phyloP scores from a whole-genome alignment of 2,797 vertebrate species.

The Danio tinwini region DNA sequence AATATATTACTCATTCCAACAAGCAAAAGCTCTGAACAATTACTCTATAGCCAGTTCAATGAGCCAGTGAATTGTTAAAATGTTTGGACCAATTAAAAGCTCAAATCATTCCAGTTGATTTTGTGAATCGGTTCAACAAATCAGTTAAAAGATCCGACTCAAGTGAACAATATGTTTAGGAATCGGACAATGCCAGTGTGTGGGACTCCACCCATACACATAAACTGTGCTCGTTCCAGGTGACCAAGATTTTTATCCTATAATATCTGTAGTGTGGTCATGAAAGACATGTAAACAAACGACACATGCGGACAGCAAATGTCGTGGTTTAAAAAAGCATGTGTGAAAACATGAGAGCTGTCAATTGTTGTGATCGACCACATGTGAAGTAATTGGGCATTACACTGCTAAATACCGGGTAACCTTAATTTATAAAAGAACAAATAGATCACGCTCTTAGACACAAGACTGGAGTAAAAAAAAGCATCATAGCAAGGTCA shows the following conservation, averaged over 20 bases:
- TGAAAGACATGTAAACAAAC: background rate
- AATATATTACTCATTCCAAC: background rate
- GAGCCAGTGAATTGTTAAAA: background rate
- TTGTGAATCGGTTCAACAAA: background rate
- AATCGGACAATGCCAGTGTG: background rate
- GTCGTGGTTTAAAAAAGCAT: background rate
- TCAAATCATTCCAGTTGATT: background rate
- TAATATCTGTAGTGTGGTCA: background rate
- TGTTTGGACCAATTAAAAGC: background rate
- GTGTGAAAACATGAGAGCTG: background rate
- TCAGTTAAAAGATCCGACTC: background rate
- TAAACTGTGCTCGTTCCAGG: conserved; percentile 7
- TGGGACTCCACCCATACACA: conserved; percentile 41
- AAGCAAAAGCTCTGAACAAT: background rate
- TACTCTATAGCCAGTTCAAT: background rate
- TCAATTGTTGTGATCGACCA: background rate
- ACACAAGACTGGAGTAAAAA: background rate
- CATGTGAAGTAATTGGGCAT: conserved; percentile 2
- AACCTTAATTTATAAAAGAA: background rate
- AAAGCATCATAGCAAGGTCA: background rate
- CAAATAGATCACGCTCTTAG: background rate
- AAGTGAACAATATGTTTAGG: background rate
- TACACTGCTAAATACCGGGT: background rate
- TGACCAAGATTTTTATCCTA: background rate
- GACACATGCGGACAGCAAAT: background rate